Conservation (phyloP, 2,888 invertebrate genomes). For the Sphinx pinastri region DNA sequence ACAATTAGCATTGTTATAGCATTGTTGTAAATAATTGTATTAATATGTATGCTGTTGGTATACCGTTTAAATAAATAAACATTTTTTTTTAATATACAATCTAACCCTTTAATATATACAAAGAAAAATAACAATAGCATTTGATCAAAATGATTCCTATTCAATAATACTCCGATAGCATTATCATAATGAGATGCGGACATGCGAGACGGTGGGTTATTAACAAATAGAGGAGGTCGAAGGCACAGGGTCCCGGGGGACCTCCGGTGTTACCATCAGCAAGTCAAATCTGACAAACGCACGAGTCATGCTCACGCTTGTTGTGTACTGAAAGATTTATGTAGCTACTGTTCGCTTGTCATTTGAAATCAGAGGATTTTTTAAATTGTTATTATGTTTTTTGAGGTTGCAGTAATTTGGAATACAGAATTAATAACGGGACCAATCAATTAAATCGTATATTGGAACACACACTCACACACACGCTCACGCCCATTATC, state of each 20-base stretch:
- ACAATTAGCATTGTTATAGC: no score
- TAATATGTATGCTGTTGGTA: no score
- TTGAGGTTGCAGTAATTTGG: not conserved
- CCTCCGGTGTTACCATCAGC: conserved; percentile 75
- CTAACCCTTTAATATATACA: not conserved
- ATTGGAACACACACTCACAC: no score
- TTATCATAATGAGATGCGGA: conserved; percentile 48
- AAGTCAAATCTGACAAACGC: conserved; percentile 66
- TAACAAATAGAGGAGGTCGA: conserved; percentile 68
- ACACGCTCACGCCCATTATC: no score
- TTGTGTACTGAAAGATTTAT: conserved; percentile 31
- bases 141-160: conserved; percentile 27
- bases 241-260: conserved; percentile 49
- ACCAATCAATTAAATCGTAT: no score
- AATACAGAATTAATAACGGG: no score
- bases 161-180: conserved; percentile 41
- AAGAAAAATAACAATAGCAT: conserved; percentile 16
- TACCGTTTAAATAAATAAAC: not conserved
- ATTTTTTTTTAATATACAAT: not conserved
- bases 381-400: not conserved
- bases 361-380: not conserved
- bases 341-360: not conserved
- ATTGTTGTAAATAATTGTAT: no score
- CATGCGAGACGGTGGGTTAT: conserved; percentile 53
- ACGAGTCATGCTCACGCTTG: conserved; percentile 62